Percentiles rank a stretch among this genome's conserved stretches.
Evolutionary conservation across 2,113 vertebrate genomes (phyloP).

Genomic region (Eleginops maclovinus): DNA sequence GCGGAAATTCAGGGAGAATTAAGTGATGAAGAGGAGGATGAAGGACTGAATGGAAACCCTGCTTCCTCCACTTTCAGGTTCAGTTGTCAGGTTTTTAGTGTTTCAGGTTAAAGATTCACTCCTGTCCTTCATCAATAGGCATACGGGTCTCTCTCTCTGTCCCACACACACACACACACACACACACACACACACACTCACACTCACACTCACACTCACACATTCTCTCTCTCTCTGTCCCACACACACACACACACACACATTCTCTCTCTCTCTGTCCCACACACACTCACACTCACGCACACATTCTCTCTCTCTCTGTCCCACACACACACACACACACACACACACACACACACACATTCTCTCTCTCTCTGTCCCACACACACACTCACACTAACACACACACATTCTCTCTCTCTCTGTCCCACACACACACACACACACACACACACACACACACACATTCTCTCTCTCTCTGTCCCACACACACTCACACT

Average conservation of each 20-base stretch:
- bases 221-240: too few species aligned
- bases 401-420: background rate
- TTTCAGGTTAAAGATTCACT: conserved; percentile 14
- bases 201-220: background rate
- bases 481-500: background rate
- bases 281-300: too few species aligned
- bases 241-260: background rate
- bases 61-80: background rate
- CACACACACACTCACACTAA: background rate
- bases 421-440: too few species aligned
- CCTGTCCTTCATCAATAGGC: conserved; percentile 4
- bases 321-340: background rate
- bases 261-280: too few species aligned
- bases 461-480: too few species aligned
- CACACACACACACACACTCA: background rate
- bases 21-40: background rate
- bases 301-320: background rate
- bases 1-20: background rate
- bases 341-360: too few species aligned
- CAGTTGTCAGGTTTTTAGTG: background rate
- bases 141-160: too few species aligned
- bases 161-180: too few species aligned
- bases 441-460: too few species aligned
- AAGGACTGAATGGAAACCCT: background rate
- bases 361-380: too few species aligned